A percentile compares a stretch with the other conserved stretches of the same genome.
These are phyloP conservation scores for Seriola dumerili DNA, from an alignment of 2,113 vertebrate genomes.

Conservation along the genomic window DNA sequence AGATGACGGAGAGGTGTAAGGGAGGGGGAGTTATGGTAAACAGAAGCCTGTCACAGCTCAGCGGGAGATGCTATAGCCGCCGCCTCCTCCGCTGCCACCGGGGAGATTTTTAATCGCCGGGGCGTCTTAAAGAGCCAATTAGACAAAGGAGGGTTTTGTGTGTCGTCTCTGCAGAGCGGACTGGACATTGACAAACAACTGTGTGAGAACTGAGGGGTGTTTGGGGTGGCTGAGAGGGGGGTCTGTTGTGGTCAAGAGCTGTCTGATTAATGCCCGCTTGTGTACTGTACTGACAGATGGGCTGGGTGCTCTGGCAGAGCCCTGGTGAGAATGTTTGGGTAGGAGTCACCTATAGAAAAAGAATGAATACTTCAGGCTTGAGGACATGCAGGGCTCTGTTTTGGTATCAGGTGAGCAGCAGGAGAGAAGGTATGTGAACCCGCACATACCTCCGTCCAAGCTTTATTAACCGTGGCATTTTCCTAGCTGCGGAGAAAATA, in stretches of 20 bases:
- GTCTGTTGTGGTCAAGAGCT: conserved; percentile 59
- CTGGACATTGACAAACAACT: conserved; percentile 70
- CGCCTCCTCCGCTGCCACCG: conserved; percentile 32
- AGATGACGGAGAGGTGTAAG: conserved; percentile 48
- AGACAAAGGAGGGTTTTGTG: conserved; percentile 76
- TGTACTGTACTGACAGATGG: conserved; percentile 62
- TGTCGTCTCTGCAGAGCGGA: conserved; percentile 33
- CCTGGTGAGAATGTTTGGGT: conserved; percentile 29
- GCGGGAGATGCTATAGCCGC: conserved; percentile 58
- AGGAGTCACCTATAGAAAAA: conserved; percentile 47
- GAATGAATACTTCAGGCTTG: conserved; percentile 37
- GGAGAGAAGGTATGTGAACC: conserved; percentile 19
- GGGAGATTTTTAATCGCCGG: conserved; percentile 64
- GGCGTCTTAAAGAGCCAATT: conserved; percentile 67
- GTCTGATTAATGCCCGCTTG: conserved; percentile 66
- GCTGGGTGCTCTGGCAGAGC: conserved; percentile 2
- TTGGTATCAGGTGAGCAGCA: conserved; percentile 18
- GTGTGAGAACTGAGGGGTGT: conserved; percentile 69
- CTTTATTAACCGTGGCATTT: neutral
- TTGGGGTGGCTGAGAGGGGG: conserved; percentile 40
- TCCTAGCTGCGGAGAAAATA: conserved; percentile 18
- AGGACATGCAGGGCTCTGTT: neutral
- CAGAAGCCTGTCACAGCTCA: conserved; percentile 77
- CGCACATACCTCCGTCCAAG: neutral
- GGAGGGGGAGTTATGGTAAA: conserved; percentile 71